Evolutionary conservation across 2,797 vertebrate genomes (phyloP).

Genomic region (Periparus ater): DNA sequence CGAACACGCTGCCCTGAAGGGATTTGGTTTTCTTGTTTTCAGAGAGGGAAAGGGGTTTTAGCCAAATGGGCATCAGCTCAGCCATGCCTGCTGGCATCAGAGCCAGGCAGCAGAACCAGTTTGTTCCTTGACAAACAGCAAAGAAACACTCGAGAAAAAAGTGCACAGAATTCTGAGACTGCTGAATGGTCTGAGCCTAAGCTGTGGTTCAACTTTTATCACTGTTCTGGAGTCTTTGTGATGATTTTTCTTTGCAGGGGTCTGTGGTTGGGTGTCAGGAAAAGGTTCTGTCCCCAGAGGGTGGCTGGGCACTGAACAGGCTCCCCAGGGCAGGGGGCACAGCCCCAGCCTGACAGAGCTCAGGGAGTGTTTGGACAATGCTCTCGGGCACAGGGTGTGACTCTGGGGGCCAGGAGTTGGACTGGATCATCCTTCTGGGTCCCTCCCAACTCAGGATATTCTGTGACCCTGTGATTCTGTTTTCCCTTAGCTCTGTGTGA

Average conservation of each 20-base stretch:
- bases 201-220: neutral
- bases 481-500: neutral
- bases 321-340: neutral
- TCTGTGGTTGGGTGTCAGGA: rapidly evolving
- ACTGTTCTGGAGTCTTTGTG: neutral
- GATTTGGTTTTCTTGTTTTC: neutral
- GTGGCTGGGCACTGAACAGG: neutral
- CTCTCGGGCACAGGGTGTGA: neutral
- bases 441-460: neutral
- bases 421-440: rapidly evolving
- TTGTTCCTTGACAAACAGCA: neutral
- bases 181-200: neutral
- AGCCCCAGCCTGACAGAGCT: neutral
- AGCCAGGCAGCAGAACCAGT: rapidly evolving
- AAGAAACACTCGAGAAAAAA: neutral
- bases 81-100: neutral
- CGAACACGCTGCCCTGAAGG: rapidly evolving
- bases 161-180: neutral
- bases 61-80: neutral
- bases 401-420: rapidly evolving
- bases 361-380: neutral
- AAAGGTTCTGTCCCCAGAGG: neutral
- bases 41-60: neutral
- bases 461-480: neutral
- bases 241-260: neutral